Evolutionary conservation across 2,888 invertebrate species (phyloP).

Genomic region (Nephrotoma flavescens): DNA sequence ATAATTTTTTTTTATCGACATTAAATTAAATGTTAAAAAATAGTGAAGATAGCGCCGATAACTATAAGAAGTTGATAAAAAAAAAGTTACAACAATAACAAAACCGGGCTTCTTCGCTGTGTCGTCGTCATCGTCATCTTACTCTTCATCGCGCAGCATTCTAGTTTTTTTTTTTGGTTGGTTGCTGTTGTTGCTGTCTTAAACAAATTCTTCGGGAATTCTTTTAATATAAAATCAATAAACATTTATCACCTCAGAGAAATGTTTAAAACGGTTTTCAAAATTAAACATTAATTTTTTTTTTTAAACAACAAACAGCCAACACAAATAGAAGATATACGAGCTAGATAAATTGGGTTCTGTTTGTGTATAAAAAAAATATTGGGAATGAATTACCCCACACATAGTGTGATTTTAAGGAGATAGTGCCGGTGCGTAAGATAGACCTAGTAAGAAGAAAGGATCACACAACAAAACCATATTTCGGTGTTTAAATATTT

Average conservation of each 20-base stretch:
- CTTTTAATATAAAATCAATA: background rate
- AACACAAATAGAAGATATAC: background rate
- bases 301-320: background rate
- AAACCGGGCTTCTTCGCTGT: background rate
- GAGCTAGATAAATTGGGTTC: background rate
- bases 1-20: background rate
- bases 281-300: background rate
- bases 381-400: background rate
- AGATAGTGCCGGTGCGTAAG: background rate
- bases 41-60: background rate
- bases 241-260: background rate
- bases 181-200: background rate
- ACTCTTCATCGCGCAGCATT: background rate
- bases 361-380: background rate
- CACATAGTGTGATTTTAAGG: background rate
- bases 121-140: background rate
- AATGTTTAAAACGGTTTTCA: background rate
- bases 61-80: background rate
- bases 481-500: background rate
- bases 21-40: background rate
- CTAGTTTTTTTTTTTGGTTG: background rate
- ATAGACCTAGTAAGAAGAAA: background rate
- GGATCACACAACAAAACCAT: background rate
- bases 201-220: background rate
- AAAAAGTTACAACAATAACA: background rate